Evolutionary conservation across 2,113 vertebrate species (phyloP), one percentile per base, ranked within the genome.

Genomic region (Sinocyclocheilus rhinocerous): DNA sequence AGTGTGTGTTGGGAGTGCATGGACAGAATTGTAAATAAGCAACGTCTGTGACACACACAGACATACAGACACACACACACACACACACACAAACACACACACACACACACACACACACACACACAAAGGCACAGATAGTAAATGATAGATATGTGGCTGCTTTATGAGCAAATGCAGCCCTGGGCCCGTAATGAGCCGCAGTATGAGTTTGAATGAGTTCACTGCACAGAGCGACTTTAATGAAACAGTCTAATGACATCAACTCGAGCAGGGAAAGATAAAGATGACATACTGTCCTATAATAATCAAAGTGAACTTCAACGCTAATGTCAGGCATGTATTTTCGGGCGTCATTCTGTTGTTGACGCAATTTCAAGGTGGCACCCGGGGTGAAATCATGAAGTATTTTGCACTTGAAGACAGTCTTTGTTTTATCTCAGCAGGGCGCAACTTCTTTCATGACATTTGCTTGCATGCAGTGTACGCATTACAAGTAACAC

Each of bases 141-240:
- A 86, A 78, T 86, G 81, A 86, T 75, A 79, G 78, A 82, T 88
- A 83, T 48, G 67, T 42, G 29, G 33, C 26, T 36, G 82, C 67
- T 84, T 84, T 84, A 84, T 73, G 82, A 84, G 33, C 82, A 59
- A 73, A 69, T 80, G 67, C 76, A 55, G 55, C 72, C 52, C 6
- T 77, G 80, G 57, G 65, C 72, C 55, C 61, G 70, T 88, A 77
- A 88, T 85, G 67, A 84, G 55, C 65, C 67, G 73, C 81, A 33
- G 80, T 57, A 55, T 65, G 67, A 88, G 86, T 83, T 22, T 86
- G 82, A 89, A 86, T 85, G 52, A 83, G 84, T 85, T 89, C 69
- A 69, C 80, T 75, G 45, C 76, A 85, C 59, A 75, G 16, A 87
- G 29, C 67, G 57, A 33, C 63, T 80, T 45, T 87, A 87, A 86